These are phyloP conservation scores for Bombus breviceps DNA, from an alignment of 1,140 invertebrate species.

Conservation along the genomic window DNA sequence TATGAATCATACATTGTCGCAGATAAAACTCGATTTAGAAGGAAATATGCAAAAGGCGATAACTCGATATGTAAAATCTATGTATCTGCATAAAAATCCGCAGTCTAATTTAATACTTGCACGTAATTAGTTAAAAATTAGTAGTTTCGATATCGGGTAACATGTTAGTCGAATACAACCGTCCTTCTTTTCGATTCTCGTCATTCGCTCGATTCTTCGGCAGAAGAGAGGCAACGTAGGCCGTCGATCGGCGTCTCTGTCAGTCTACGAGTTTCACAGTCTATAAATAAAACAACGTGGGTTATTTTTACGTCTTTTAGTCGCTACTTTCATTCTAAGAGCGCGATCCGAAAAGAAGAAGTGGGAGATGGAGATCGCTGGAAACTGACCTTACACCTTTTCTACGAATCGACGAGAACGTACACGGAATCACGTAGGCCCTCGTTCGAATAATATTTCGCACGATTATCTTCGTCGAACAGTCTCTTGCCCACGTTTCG, in stretches of 20 bases:
- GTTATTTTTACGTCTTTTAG: slow-evolving; percentile 58
- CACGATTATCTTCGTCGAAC: neutral
- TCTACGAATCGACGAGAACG: neutral
- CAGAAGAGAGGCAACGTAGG: neutral
- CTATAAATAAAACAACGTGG: slow-evolving; percentile 60
- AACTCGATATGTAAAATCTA: no score
- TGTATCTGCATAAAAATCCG: no score
- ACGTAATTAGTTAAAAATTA: no score
- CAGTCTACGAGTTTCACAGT: neutral
- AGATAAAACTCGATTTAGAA: no score
- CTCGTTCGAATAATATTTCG: neutral
- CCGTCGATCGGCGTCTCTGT: neutral
- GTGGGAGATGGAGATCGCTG: neutral
- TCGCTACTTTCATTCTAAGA: slow-evolving; percentile 7
- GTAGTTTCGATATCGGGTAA: no score
- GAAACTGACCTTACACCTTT: slow-evolving; percentile 60
- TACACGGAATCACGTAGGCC: neutral
- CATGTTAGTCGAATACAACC: no score
- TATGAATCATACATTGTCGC: no score
- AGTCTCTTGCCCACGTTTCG: neutral
- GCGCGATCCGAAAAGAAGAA: neutral
- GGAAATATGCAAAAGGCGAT: no score
- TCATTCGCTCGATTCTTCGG: neutral
- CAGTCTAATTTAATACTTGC: no score
- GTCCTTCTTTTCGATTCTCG: neutral